phyloP scores from a whole-genome alignment of 1,140 invertebrate species.

The Amphibalanus amphitrite region DNA sequence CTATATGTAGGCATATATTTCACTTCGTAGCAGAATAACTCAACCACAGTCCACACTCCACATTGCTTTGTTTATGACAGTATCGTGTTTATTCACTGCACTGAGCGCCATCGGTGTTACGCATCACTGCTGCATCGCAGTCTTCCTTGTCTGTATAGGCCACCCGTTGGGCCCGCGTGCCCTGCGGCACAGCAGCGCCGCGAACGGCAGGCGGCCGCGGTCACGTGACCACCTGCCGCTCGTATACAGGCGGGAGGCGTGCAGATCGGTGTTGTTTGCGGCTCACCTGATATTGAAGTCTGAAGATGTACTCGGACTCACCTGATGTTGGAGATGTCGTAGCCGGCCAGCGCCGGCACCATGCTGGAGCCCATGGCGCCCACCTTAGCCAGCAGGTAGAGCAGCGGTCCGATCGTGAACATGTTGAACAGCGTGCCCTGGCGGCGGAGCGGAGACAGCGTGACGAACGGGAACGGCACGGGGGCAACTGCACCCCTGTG shows the following conservation, averaged over 20 bases:
- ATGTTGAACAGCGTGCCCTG: constrained; percentile 41
- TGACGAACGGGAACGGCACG: too few species aligned
- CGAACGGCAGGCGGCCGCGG: not conserved
- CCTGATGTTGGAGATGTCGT: constrained; percentile 10
- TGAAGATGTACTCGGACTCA: constrained; percentile 4
- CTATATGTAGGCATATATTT: too few species aligned
- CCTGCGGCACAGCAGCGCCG: not conserved
- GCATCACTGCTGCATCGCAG: too few species aligned
- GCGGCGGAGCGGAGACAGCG: constrained; percentile 14
- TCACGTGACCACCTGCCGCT: not conserved
- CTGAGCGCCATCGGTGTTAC: too few species aligned
- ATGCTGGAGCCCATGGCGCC: constrained; percentile 31
- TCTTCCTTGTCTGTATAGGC: not conserved
- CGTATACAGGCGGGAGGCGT: too few species aligned
- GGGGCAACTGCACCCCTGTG: too few species aligned
- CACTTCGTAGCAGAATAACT: too few species aligned
- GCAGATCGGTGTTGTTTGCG: not conserved
- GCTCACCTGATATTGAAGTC: not conserved
- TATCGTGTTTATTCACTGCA: too few species aligned
- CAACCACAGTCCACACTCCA: too few species aligned
- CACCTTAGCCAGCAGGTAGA: constrained; percentile 28
- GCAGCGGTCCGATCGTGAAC: constrained; percentile 32
- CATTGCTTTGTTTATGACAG: too few species aligned
- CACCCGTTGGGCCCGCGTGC: not conserved
- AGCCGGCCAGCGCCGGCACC: constrained; percentile 19